Conservation (phyloP, 1,140 invertebrate species). For the Drosophila leontia region DNA sequence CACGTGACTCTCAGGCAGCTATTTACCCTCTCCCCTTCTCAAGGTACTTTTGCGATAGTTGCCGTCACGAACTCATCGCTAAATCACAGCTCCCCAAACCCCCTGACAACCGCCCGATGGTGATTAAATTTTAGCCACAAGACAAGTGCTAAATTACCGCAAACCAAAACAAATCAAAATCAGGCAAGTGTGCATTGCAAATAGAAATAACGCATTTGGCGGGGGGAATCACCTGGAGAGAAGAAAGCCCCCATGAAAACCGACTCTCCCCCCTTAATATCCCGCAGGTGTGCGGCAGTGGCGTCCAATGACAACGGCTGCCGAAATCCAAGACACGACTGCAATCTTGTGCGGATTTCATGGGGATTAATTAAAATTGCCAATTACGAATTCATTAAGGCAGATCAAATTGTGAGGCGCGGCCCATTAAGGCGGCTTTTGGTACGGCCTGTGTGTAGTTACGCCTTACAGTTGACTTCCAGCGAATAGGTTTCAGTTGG, state of each 20-base stretch:
- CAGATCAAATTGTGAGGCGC: slow-evolving; percentile 57
- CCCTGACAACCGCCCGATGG: not conserved
- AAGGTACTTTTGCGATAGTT: slow-evolving; percentile 1
- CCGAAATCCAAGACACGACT: slow-evolving; percentile 57
- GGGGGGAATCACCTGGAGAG: not conserved
- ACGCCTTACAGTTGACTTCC: slow-evolving; percentile 1
- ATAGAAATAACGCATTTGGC: slow-evolving; percentile 41
- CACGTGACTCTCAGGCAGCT: slow-evolving; percentile 3
- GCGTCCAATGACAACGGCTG: slow-evolving; percentile 62
- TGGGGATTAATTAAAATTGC: slow-evolving; percentile 84
- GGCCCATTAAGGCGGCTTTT: slow-evolving; percentile 42
- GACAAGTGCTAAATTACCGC: slow-evolving; percentile 75
- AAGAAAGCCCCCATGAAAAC: not conserved
- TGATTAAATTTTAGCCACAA: slow-evolving; percentile 72
- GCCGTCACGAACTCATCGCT: slow-evolving; percentile 10
- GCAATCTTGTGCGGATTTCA: slow-evolving; percentile 72
- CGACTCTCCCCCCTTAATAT: not conserved
- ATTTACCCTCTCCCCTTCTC: not conserved
- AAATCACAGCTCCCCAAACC: not conserved
- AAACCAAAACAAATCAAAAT: slow-evolving; percentile 60
- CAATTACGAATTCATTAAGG: slow-evolving; percentile 84
- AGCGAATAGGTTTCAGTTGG: not conserved
- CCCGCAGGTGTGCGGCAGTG: slow-evolving; percentile 3
- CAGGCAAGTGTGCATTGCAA: slow-evolving; percentile 42
- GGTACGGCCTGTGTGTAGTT: slow-evolving; percentile 11